Conservation (phyloP, 2,797 vertebrate genomes). For the Mus minutoides region DNA sequence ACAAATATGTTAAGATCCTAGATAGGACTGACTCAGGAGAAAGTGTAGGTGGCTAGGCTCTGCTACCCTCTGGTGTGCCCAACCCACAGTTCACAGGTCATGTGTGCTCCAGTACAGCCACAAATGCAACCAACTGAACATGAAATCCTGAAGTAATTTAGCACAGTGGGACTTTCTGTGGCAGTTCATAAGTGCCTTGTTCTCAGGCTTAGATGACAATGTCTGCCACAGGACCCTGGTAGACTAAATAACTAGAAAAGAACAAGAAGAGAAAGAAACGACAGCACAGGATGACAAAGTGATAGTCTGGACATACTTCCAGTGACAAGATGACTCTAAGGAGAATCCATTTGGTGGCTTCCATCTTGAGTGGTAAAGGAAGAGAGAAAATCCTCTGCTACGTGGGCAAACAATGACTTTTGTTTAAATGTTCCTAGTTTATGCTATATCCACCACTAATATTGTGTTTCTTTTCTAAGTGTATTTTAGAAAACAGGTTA, state of each 20-base stretch:
- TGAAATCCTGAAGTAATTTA: neutral
- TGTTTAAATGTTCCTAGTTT: neutral
- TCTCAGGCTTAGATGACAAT: neutral
- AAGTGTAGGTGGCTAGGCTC: neutral
- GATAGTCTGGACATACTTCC: neutral
- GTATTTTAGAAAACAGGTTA: constrained; percentile 29
- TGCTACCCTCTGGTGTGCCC: neutral
- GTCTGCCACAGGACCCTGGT: neutral
- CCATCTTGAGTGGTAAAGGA: neutral
- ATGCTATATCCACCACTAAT: constrained; percentile 3
- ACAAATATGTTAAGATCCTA: neutral
- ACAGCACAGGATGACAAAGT: neutral
- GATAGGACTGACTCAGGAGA: neutral
- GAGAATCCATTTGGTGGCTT: neutral
- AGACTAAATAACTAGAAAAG: neutral
- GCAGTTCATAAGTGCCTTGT: too few species aligned
- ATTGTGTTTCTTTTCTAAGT: constrained; percentile 30
- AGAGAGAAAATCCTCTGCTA: neutral
- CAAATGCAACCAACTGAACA: neutral
- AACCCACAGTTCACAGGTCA: neutral
- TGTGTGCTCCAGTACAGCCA: neutral
- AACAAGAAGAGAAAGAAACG: neutral
- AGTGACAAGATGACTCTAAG: neutral
- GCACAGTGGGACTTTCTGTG: neutral
- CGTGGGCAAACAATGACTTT: neutral